Base-by-base conservation (phyloP, 1,140 invertebrate species). In the Drosophila orena region DNA sequence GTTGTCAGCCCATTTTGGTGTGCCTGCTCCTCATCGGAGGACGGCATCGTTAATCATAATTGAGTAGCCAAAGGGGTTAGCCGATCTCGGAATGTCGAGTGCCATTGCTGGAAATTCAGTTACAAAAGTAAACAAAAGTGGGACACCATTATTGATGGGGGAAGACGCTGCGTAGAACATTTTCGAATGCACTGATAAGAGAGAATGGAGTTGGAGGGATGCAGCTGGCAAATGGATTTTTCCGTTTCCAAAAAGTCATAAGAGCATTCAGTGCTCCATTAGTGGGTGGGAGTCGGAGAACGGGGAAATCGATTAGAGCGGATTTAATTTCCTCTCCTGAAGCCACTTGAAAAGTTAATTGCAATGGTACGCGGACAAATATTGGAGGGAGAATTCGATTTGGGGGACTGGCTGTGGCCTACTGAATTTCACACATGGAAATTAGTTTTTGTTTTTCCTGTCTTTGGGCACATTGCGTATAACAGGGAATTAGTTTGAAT, bases 1-100 rank as follows among this genome's bases (percentile, higher is more conserved):
- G 54, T 49, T 17, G 34, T 34, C 62, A 50, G 59, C 79, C 83
- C 79, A 88, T 83, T 88, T 73, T 66, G 57, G 79, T 53, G 61
- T 69, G 74, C 61, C 60, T 55, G 24, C 50, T 49, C 14, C 37
- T 24, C 34, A 17, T 30, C 30, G 30, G 30, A 30, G 30, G 30
- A 30, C 8, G 56, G 55, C 34, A 61, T 86, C 83, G 83, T 86
- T 88, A 88, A 86, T 86, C 83, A 86, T 86, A 76, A 88, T 88
- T 83, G 75, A 75, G 62, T 49, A 43, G 46, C 55, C 58, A 52
- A 88, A 81, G 74, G 79, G 79, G 75, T 79, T 78, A 68, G 11
- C 50, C 50, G 40, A 76, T 68, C 24, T 47, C 34, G 10, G 43
- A 62, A 20, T 20, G 11, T 12, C 17, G 46, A 52, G 7, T 30